Conservation (phyloP, 1,140 invertebrate genomes). For the Lithobius niger region DNA sequence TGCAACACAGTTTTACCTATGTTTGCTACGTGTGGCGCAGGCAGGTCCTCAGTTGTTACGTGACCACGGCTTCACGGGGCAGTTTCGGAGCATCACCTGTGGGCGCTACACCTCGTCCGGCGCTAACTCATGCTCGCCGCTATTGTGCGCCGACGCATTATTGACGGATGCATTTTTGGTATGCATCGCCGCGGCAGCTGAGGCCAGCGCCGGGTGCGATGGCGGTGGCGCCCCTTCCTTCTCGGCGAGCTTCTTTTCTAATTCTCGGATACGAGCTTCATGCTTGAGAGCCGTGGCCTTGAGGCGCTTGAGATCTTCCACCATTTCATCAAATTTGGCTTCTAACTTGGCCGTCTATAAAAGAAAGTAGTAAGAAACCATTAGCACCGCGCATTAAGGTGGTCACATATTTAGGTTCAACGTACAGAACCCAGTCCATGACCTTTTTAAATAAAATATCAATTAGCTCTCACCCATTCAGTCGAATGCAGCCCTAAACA, state of each 20-base stretch:
- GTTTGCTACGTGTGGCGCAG: too few relatives aligned
- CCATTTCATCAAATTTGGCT: constrained; percentile 61
- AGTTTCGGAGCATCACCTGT: too few relatives aligned
- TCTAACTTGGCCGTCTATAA: constrained; percentile 18
- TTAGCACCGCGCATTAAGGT: too few relatives aligned
- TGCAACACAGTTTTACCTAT: too few relatives aligned
- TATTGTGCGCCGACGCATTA: background rate
- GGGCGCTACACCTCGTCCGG: constrained; percentile 17
- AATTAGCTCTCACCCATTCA: too few relatives aligned
- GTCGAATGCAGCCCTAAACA: too few relatives aligned
- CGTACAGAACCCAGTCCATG: too few relatives aligned
- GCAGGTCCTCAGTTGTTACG: too few relatives aligned
- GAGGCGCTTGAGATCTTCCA: constrained; percentile 72
- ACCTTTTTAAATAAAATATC: too few relatives aligned
- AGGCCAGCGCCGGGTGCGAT: background rate
- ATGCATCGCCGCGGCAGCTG: background rate
- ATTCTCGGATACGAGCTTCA: constrained; percentile 66
- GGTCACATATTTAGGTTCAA: too few relatives aligned
- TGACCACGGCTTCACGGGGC: too few relatives aligned
- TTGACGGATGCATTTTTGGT: background rate
- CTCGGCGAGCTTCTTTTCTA: constrained; percentile 42
- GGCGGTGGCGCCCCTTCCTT: constrained; percentile 4
- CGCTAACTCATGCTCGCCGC: constrained; percentile 12
- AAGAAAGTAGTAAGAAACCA: constrained; percentile 6
- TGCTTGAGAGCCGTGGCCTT: constrained; percentile 90